These are phyloP conservation scores for Leptinotarsa juncta DNA, from an alignment of 2,888 invertebrate species.

Conservation along the genomic window DNA sequence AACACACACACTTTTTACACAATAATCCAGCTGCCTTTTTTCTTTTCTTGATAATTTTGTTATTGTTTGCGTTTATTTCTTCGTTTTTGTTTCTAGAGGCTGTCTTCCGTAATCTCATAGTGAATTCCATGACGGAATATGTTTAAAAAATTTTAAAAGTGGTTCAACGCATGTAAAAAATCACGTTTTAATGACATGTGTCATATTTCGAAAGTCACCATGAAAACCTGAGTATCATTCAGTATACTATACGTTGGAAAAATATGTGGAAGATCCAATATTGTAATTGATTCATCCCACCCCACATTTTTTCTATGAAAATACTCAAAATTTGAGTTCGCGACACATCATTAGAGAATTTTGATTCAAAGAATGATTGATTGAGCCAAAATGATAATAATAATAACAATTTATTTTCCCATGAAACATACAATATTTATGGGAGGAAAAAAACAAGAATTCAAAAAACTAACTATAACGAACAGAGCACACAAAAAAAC, in stretches of 20 bases:
- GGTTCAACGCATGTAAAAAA: conserved; percentile 49
- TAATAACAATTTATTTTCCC: no score
- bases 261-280: no score
- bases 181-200: conserved; percentile 42
- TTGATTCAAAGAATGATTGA: no score
- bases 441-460: no score
- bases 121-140: conserved; percentile 48
- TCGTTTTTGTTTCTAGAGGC: conserved; percentile 43
- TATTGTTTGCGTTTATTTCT: conserved; percentile 39
- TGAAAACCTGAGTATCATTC: not conserved
- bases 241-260: conserved; percentile 13
- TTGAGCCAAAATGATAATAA: no score
- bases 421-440: no score
- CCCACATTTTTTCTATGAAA: no score
- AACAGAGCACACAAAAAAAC: no score
- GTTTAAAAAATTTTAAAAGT: conserved; percentile 41
- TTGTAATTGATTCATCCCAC: no score
- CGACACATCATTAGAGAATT: no score
- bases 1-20: conserved; percentile 45
- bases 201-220: conserved; percentile 12
- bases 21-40: conserved; percentile 32
- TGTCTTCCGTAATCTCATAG: conserved; percentile 48
- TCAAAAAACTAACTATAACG: no score
- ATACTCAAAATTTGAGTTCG: no score
- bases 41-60: conserved; percentile 41